These are phyloP conservation scores for Lithophane leautieri DNA, from an alignment of 2,888 invertebrate species.

Conservation along the genomic window DNA sequence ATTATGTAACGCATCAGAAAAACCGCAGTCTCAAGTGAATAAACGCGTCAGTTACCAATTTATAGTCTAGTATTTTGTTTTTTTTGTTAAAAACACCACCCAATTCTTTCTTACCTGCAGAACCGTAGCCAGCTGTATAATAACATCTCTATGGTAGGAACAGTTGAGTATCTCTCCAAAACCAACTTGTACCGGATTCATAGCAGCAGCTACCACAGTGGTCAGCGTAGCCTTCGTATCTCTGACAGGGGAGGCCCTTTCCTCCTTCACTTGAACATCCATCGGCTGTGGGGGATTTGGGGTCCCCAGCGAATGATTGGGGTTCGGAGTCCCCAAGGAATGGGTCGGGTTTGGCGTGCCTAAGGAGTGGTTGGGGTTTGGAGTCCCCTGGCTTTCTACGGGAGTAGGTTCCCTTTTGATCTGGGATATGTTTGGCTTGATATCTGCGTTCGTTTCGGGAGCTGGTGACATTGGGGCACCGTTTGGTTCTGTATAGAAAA, in stretches of 20 bases:
- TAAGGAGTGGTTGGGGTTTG: slow-evolving; percentile 84
- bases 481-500: slow-evolving; percentile 74
- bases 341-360: slow-evolving; percentile 86
- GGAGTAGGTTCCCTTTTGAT: slow-evolving; percentile 87
- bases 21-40: neutral
- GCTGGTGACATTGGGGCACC: slow-evolving; percentile 83
- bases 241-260: slow-evolving; percentile 79
- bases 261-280: slow-evolving; percentile 85
- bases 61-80: too few relatives aligned
- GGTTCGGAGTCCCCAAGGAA: slow-evolving; percentile 84
- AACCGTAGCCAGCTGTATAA: slow-evolving; percentile 94
- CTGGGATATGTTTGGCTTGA: slow-evolving; percentile 86
- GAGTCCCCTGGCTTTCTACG: slow-evolving; percentile 85
- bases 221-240: slow-evolving; percentile 80
- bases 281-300: slow-evolving; percentile 82
- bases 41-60: neutral
- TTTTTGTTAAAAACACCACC: too few relatives aligned
- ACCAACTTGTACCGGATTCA: slow-evolving; percentile 92
- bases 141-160: slow-evolving; percentile 96
- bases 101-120: slow-evolving; percentile 91
- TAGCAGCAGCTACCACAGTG: slow-evolving; percentile 80
- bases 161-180: slow-evolving; percentile 96
- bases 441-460: slow-evolving; percentile 80
- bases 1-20: too few relatives aligned
- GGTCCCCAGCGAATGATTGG: slow-evolving; percentile 77